Evolutionary conservation across 2,113 vertebrate genomes (phyloP), one percentile per base, ranked within the genome.

Genomic region (Lipophrys pholis): DNA sequence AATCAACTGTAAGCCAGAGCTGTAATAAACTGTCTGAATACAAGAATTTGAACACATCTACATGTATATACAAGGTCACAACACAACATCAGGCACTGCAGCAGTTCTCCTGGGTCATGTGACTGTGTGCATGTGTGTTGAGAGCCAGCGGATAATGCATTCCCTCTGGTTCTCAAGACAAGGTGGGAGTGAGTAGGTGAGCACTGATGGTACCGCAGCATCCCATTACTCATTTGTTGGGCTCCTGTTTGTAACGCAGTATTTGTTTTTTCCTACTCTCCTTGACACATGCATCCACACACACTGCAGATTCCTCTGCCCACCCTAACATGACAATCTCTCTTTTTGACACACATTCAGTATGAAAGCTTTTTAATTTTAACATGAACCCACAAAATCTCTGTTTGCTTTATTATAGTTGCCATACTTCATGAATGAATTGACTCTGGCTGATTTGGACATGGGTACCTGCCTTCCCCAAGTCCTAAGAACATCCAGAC

Each of bases 361-460:
- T 50, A 15, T 60, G 30, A 42, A 56, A 5, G 6, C 21, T 38
- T 17, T 59, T n/a, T 40, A 16, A 58, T 7, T 45, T 6, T 57
- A 21, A 49, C 11, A 16, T 16, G n/a, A 50, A 36, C 5, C 21
- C 4, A 30, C 21, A 30, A 30, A 30, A 30, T 30, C 21, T 30
- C 48, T 54, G 15, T 73, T 73, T 87, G 71, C 82, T 30, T 80
- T 17, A 40, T 8, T 57, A 6, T 65, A 96, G 95, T 85, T 96
- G 73, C 95, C 95, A 0, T 95, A 96, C 70, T 96, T 96, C 73
- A 95, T 96, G 95, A 95, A 96, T 0, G 95, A 96, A 83, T 89
- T 96, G 87, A 91, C 87, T 0, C 92, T 96, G 69, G 94, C 94
- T 0, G 95, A 95, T 64, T 87, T 96, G 89, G 94, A 96, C 86